Evolutionary conservation across 2,797 vertebrate species (phyloP), one percentile per base, ranked within the genome.

Genomic region (Microctenopoma stevenorrisi): DNA sequence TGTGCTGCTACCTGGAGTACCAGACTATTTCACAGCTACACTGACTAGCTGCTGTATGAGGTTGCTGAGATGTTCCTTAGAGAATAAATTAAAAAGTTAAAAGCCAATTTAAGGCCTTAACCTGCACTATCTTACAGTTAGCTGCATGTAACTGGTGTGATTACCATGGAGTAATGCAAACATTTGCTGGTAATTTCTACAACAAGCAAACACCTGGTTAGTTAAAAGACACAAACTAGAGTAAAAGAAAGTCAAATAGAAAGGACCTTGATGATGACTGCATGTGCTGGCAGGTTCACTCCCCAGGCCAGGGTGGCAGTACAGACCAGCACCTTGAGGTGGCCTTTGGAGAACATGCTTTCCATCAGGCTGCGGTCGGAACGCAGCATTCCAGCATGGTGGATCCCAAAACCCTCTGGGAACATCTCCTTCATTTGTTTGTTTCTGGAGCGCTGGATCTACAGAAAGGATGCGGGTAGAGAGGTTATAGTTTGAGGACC

Each of bases 281-380:
- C 98, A 57, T 99, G 98, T 44, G 97, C 97, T 6, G 98, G 98
- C 84, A 99, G 94, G 94, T 99, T 99, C 85, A 99, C 97, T 69
- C 97, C 97, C 97, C 98, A 99, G 86, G 98, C 98, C 16, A 99
- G 93, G 0, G 98, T 99, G 62, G 98, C 98, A 28, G 98, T 99
- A 55, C 96, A 99, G 69, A 99, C 95, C 16, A 99, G 89, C 43
- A 98, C 96, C 93, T 97, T 98, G 53, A 99, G 92, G 86, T 96
- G 93, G 8, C 98, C 97, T 64, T 92, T 95, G 60, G 96, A 97
- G 93, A 99, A 99, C 91, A 97, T 93, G 90, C 82, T 96, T 90
- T 99, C 98, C 93, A 98, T 97, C 78, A 99, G 84, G 75, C 68
- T 96, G 72, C 98, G 96, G 91, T 99, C 98, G 26, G 96, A 93